Evolutionary conservation across 2,797 vertebrate species (phyloP).

Genomic region (Anguilla marmorata): DNA sequence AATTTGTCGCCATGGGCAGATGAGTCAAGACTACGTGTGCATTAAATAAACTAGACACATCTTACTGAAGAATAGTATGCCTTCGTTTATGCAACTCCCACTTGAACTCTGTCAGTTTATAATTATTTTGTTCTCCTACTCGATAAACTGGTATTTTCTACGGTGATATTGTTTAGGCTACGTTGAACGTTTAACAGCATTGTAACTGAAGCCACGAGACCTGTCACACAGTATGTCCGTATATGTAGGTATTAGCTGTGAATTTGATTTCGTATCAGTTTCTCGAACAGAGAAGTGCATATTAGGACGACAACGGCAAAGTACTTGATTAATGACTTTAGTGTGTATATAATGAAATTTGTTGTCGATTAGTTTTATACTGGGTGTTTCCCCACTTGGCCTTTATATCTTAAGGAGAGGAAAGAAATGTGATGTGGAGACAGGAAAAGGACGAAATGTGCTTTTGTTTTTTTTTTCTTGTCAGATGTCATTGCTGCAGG

Average conservation of each 20-base stretch:
- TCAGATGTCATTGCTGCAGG: conserved; percentile 40
- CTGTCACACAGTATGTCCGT: conserved; percentile 42
- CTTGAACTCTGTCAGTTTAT: not conserved
- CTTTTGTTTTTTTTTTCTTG: conserved; percentile 29
- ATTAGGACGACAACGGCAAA: conserved; percentile 58
- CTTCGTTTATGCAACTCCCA: not conserved
- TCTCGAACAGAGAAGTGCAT: conserved; percentile 56
- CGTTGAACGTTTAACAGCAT: conserved; percentile 40
- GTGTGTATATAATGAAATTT: conserved; percentile 78
- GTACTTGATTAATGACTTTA: conserved; percentile 64
- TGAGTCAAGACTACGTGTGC: not conserved
- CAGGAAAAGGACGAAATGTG: conserved; percentile 27
- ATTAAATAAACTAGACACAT: not conserved
- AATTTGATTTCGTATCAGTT: conserved; percentile 53
- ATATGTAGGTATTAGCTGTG: conserved; percentile 52
- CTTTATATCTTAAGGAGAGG: conserved; percentile 61
- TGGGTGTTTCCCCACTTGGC: conserved; percentile 70
- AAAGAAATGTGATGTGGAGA: conserved; percentile 8
- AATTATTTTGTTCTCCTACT: not conserved
- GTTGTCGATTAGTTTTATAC: conserved; percentile 70
- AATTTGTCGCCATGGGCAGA: not conserved
- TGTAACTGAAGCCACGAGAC: conserved; percentile 49
- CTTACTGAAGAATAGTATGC: not conserved
- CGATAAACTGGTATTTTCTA: not conserved
- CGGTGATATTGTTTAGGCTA: not conserved